These are phyloP conservation scores for Stichopus chloronotus DNA, from an alignment of 35 echinoderm and acorn worm genomes.

Conservation along the genomic window DNA sequence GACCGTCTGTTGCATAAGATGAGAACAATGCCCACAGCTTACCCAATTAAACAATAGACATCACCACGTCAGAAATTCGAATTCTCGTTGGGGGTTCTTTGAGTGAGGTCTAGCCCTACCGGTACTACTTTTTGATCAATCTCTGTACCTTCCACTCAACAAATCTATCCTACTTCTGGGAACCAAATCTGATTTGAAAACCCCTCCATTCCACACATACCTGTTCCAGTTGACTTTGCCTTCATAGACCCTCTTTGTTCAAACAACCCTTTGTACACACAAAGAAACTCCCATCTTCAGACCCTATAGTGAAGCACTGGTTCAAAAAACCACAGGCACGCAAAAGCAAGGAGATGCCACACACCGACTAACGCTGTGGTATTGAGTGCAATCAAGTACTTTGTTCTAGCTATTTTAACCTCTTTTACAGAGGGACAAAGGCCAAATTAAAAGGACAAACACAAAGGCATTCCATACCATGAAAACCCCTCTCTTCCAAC, in stretches of 20 bases:
- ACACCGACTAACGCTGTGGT: background rate
- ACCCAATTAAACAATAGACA: too few relatives aligned
- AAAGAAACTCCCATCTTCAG: background rate
- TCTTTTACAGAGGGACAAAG: conserved; percentile 1
- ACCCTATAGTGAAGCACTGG: background rate
- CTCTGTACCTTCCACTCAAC: background rate
- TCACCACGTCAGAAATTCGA: background rate
- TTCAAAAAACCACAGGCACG: conserved; percentile 6
- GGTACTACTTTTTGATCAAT: conserved; percentile 15
- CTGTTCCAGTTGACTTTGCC: conserved; percentile 22
- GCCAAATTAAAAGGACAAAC: conserved; percentile 1
- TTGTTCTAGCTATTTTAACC: background rate
- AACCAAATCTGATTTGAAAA: background rate
- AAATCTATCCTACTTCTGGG: background rate
- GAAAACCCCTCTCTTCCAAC: too few relatives aligned
- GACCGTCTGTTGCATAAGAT: too few relatives aligned
- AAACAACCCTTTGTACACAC: conserved; percentile 43
- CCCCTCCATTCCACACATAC: conserved; percentile 26
- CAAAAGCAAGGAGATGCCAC: background rate
- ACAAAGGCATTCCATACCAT: conserved; percentile 3
- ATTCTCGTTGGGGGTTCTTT: background rate
- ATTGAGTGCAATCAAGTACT: background rate
- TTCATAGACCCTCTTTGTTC: conserved; percentile 4
- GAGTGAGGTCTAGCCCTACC: background rate
- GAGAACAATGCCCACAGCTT: too few relatives aligned